Conservation (phyloP, 2,888 invertebrate genomes). For the Hecatera dysodea region DNA sequence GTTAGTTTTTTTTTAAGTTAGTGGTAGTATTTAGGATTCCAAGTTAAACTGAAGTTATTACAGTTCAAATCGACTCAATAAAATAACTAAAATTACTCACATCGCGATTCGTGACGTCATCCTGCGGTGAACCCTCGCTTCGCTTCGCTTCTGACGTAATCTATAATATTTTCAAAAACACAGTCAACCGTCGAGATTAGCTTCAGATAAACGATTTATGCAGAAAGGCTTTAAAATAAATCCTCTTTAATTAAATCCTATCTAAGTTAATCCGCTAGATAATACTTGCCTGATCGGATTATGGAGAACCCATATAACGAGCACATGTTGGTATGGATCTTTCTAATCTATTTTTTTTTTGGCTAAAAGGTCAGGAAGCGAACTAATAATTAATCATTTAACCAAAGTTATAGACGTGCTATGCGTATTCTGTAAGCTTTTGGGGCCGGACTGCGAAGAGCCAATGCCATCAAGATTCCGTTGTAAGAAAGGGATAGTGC, state of each 20-base stretch:
- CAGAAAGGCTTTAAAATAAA: conserved; percentile 38
- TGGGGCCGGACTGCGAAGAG: no score
- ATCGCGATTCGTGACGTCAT: background rate
- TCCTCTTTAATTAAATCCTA: conserved; percentile 44
- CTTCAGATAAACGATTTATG: conserved; percentile 22
- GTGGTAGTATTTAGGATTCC: no score
- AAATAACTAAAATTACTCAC: background rate
- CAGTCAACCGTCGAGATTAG: conserved; percentile 4
- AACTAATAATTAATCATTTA: background rate
- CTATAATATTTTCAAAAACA: conserved; percentile 17
- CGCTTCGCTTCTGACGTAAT: background rate
- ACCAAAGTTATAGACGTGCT: no score
- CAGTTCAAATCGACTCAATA: no score
- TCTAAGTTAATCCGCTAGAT: conserved; percentile 15
- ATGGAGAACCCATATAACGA: conserved; percentile 20
- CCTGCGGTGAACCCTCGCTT: background rate
- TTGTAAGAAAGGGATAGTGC: no score
- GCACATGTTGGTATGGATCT: background rate
- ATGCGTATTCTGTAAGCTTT: no score
- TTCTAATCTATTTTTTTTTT: background rate
- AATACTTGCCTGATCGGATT: conserved; percentile 32
- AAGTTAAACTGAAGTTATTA: no score
- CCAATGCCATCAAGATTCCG: no score
- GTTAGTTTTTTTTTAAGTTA: no score
- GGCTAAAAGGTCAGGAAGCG: background rate